These are phyloP conservation scores for Bedellia somnulentella DNA, from an alignment of 2,888 invertebrate species.

Conservation along the genomic window DNA sequence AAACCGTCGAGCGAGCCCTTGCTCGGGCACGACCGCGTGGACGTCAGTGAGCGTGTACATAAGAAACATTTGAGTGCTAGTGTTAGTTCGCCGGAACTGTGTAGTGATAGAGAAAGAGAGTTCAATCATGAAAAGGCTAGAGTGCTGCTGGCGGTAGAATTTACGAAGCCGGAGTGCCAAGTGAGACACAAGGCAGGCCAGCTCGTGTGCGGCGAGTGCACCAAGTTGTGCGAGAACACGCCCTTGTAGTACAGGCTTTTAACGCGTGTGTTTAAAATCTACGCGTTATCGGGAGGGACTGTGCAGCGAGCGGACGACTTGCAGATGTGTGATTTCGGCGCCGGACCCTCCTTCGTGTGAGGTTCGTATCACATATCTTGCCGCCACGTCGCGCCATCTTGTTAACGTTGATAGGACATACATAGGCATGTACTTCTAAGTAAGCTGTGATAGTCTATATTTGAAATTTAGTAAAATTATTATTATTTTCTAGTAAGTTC, in stretches of 20 bases:
- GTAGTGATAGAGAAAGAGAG: constrained; percentile 13
- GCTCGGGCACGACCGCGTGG: constrained; percentile 25
- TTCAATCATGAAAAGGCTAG: constrained; percentile 22
- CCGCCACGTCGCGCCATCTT: constrained; percentile 10
- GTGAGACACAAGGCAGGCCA: constrained; percentile 20
- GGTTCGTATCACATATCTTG: constrained; percentile 16
- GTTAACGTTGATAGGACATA: not conserved
- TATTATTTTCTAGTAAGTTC: not conserved
- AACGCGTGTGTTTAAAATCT: constrained; percentile 52
- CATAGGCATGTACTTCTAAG: constrained; percentile 24
- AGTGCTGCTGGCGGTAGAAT: constrained; percentile 45
- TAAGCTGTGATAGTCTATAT: constrained; percentile 56
- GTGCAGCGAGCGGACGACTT: constrained; percentile 13
- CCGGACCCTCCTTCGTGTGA: constrained; percentile 20
- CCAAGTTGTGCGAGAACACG: constrained; percentile 21
- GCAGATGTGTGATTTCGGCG: constrained; percentile 14
- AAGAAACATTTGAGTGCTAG: constrained; percentile 24
- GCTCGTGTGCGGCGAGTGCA: constrained; percentile 26
- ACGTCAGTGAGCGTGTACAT: constrained; percentile 11
- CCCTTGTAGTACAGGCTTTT: constrained; percentile 51
- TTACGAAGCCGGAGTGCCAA: constrained; percentile 21
- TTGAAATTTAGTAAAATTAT: constrained; percentile 36
- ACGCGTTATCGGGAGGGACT: constrained; percentile 32
- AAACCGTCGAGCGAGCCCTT: constrained; percentile 48
- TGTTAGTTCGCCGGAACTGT: constrained; percentile 48